Evolutionary conservation across 2,888 invertebrate species (phyloP), one percentile per base, ranked within the genome.

Genomic region (Artemia sinica): DNA sequence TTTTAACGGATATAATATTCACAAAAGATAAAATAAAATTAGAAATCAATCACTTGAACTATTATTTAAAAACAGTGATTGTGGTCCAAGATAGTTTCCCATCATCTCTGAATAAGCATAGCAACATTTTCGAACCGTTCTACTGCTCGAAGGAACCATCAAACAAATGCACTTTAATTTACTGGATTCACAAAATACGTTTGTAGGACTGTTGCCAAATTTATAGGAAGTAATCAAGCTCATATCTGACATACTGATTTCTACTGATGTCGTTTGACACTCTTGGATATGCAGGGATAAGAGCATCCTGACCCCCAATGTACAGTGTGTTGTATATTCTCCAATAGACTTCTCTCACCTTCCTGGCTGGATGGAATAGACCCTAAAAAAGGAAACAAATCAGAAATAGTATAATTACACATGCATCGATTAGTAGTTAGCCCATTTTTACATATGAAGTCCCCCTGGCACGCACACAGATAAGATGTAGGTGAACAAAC

Each of bases 321-420:
- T 99, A 98, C 69, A 98, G 82, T 0, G 96, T 95, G 81, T 99
- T 99, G 80, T 97, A 99, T 74, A 96, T 95, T 80, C 98, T 98
- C 98, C 98, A 99, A 77, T 97, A 97, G 0, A 98, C 98, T 77
- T 99, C 98, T 49, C 98, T 86, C 0, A 99, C 98, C 81, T 98
- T 98, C 70, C 98, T 83, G 9, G 98, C 98, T 1, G 98, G 98
- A 80, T 99, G 98, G 79, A 98, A 99, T 66, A 99, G 80, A 51
- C 97, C 97, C 87, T 92, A 80, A 70, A 83, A 83, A 73, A 74
- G 74, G 74, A n/a, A 66, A 70, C 12, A 50, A 10, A 68, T 52
- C 49, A 12, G 52, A 65, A 66, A 28, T 52, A 18, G 11, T 65
- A 68, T 58, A 50, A 11, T 12, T 63, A 28, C 28, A 28, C 4